Evolutionary conservation across 2,888 invertebrate genomes (phyloP), one percentile per base, ranked within the genome.

Genomic region (Tipula unca): DNA sequence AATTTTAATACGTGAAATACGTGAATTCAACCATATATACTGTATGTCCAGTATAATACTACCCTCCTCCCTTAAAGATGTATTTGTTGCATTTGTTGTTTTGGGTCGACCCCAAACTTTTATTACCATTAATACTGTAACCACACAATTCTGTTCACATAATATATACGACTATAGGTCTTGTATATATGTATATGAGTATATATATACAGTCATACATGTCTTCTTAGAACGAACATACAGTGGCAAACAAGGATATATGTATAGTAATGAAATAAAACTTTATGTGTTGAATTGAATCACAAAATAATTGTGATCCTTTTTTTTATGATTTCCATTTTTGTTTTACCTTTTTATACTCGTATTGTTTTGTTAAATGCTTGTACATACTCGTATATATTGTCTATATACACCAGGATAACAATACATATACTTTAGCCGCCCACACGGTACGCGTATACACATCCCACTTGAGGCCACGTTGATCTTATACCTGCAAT

Each of bases 241-340:
- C 69, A 69, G 69, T 25, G 10, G 5, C 25, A 69, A 54, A 69
- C 25, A 69, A 69, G 69, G 69, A 69, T 10, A n/a, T n/a, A n/a
- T n/a, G n/a, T n/a, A n/a, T n/a, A 69, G 69, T 69, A 69, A 69
- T 69, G 69, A 69, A 69, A 69, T 69, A 69, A 69, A 69, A 69
- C 8, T 69, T 69, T 69, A 69, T 69, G 69, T 69, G 69, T 69
- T 20, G 69, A 69, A 69, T 69, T 69, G 69, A 69, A 69, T 69
- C 69, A 69, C 69, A 69, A 69, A 69, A 69, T 69, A 69, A 69
- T 69, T 69, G 69, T 25, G 69, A 69, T 69, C 69, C 69, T 69
- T 69, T 69, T 32, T 48, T 69, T 69, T 69, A 69, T 25, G 69
- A 69, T 69, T 69, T 69, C 3, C 25, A 25, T 20, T 69, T 54